Evolutionary conservation across 2,113 vertebrate species (phyloP).

Genomic region (crab-eating macaque (Macaca fascicularis)): T2T-MFA8v1.1 NC_088377.1:174294001-174294500

Average conservation of each 20-base stretch:
- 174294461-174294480: not conserved
- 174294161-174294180: too few species aligned
- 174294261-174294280: not conserved
- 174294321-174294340: not conserved
- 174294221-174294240: too few species aligned
- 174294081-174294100: too few species aligned
- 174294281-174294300: not conserved
- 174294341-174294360: not conserved
- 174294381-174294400: not conserved
- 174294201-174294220: too few species aligned
- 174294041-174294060: too few species aligned
- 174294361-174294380: not conserved
- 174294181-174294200: too few species aligned
- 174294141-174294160: too few species aligned
- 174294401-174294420: not conserved
- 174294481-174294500: not conserved
- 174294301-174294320: not conserved
- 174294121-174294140: too few species aligned
- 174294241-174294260: accelerated
- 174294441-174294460: accelerated
- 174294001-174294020: too few species aligned
- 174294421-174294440: not conserved
- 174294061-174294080: too few species aligned
- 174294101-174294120: accelerated
- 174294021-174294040: too few species aligned